phyloP scores from a whole-genome alignment of 2,888 invertebrate species.

The Terebella lapidaria region DNA sequence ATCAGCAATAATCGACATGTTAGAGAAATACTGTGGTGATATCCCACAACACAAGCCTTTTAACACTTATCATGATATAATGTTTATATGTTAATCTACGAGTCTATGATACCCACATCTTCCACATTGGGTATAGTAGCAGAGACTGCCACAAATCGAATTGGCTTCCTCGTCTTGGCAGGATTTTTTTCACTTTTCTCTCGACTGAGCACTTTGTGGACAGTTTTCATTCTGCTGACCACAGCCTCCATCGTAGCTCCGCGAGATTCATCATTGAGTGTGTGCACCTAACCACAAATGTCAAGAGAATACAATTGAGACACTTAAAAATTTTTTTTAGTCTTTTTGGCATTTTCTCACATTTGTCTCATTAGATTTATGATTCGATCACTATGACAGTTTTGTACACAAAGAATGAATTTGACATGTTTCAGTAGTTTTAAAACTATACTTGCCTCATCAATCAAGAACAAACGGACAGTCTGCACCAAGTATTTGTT shows the following conservation, averaged over 20 bases:
- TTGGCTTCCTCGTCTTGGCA: slow-evolving; percentile 1
- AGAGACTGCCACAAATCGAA: slow-evolving; percentile 70
- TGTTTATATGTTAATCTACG: too few relatives aligned
- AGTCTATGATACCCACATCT: slow-evolving; percentile 60
- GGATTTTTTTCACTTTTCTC: background rate
- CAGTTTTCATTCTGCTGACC: slow-evolving; percentile 75
- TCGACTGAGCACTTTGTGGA: slow-evolving; percentile 55
- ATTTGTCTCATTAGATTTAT: too few relatives aligned
- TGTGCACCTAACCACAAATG: slow-evolving; percentile 56
- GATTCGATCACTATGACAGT: too few relatives aligned
- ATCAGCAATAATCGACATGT: too few relatives aligned
- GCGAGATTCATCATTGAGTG: slow-evolving; percentile 66
- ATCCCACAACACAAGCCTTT: too few relatives aligned
- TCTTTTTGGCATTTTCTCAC: too few relatives aligned
- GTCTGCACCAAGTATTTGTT: slow-evolving; percentile 61
- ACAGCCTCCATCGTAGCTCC: slow-evolving; percentile 76
- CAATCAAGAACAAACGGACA: slow-evolving; percentile 58
- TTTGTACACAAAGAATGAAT: background rate
- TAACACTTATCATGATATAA: too few relatives aligned
- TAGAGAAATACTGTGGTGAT: too few relatives aligned
- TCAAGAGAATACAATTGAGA: background rate
- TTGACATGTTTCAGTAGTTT: background rate
- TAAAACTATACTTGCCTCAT: slow-evolving; percentile 61
- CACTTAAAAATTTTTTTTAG: too few relatives aligned
- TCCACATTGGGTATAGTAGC: slow-evolving; percentile 75